Base-by-base conservation (phyloP, 2,888 invertebrate genomes). In the Archips xylosteana region DNA sequence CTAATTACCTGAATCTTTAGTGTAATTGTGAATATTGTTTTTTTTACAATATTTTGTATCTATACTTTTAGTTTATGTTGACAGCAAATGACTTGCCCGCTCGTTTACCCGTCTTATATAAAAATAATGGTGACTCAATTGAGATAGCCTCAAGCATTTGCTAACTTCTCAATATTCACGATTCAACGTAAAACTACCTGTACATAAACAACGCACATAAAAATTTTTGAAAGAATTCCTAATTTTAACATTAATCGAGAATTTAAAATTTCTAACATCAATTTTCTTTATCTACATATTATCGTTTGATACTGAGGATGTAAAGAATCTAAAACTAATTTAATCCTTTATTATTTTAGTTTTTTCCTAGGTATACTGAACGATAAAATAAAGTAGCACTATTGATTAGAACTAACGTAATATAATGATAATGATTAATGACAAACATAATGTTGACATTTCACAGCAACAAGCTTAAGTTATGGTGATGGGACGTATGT, bases 211-310 rank as follows among this genome's bases (percentile, higher is more conserved):
- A 3, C 3, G 39, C 6, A 39, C 39, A 12, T 6, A 6, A 12
- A 65, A 12, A 34, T 5, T 15, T 12, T 54, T 54, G 10, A 15
- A 15, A 15, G 12, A 65, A 51, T 51, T 65, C 15, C 54, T 66
- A 66, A 42, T 57, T 65, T 65, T 10, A 39, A 66, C 13, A 23
- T 42, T 23, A 12, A 23, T 42, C 39, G 13, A 54, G 54, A 66
- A 54, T 66, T n/a, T 5, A 54, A 42, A 54, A 13, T 8, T 12
- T 39, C 66, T 66, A 57, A 66, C 57, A 57, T 57, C 32, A 23
- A 66, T 66, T 42, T 57, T 51, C 15, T 57, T 57, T 32, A 57
- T 57, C 10, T 32, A 57, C 3, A 6, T 57, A 4, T 23, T 23
- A 23, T 32, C 32, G 57, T 34, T 57, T 32, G 54, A 54, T 57